Conservation (phyloP, 2,888 invertebrate genomes). For the Latrodectus hesperus region DNA sequence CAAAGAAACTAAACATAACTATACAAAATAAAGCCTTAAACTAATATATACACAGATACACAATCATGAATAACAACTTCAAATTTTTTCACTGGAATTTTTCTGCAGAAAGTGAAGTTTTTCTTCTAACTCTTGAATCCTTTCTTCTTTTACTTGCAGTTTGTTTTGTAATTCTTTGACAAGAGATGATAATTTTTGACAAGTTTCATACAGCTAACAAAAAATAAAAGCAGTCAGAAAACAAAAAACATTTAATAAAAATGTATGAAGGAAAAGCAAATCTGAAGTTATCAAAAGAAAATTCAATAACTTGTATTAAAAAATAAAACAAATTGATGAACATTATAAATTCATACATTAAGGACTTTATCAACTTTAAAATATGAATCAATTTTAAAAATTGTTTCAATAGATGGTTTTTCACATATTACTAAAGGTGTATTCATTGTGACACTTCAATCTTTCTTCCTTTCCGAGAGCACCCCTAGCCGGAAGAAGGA, state of each 20-base stretch:
- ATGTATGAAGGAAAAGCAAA: neutral
- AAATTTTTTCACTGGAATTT: neutral
- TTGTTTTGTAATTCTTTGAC: conserved; percentile 85
- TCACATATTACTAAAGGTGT: too few species aligned
- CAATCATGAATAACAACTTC: neutral
- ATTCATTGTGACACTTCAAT: too few species aligned
- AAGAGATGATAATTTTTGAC: conserved; percentile 86
- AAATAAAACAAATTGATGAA: neutral
- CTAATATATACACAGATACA: too few species aligned
- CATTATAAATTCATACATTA: neutral
- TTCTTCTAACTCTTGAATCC: conserved; percentile 87
- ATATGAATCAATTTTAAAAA: too few species aligned
- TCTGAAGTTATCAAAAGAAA: neutral
- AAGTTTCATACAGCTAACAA: conserved; percentile 83
- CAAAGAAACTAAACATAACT: too few species aligned
- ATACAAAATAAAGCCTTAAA: too few species aligned
- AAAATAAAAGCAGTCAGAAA: neutral
- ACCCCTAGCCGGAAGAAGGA: too few species aligned
- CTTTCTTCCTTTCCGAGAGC: too few species aligned
- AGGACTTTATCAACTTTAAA: neutral
- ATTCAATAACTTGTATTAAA: neutral
- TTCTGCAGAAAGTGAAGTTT: conserved; percentile 75
- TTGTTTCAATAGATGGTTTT: too few species aligned
- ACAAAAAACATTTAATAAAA: neutral
- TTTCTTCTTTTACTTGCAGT: conserved; percentile 84